Base-by-base conservation (phyloP, 2,113 vertebrate species). In the Polypterus senegalus region DNA sequence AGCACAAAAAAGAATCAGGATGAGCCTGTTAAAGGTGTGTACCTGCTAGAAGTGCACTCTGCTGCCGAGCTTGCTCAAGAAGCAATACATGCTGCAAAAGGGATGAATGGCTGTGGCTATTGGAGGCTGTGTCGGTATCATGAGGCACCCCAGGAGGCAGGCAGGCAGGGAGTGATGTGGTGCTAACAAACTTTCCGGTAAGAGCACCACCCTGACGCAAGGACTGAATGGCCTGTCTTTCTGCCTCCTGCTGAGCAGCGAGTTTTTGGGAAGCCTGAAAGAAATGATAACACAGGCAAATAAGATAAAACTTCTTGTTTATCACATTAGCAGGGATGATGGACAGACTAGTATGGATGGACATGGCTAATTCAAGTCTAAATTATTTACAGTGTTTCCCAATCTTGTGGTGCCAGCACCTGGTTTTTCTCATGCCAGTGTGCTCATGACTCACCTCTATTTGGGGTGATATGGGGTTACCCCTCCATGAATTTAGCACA, bases 31-130 rank as follows among this genome's bases (percentile, higher is more conserved):
- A 58, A 4, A 9, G 60, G 9, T 43, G 58, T 27, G n/a, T 79
- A 93, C 91, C 91, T 3, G 93, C 87, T 0, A 96, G 89, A 67
- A 97, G 88, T 4, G 91, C 87, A 46, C 86, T 94, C 79, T 97
- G 94, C 59, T 97, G 93, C 9, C 93, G 83, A 27, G 92, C 92
- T 81, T 98, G 94, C 69, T 97, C 94, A 75, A 97, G 75, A 58
- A 98, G 79, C 49, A 98, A 77, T 2, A 96, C 93, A 0, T 97
- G 94, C 70, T 97, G 94, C 63, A 97, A 72, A 70, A 97, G 80
- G 0, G 94, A 94, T 27, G 91, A 91, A 27, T 93, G 87, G 47
- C 88, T 81, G 0, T 92, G 88, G 65, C 77, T 68, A 11, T 83
- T 81, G 3, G 78, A 6, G 73, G 48, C 48, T 88, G 51, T 4